Evolutionary conservation across 2,113 vertebrate species (phyloP).

Genomic region (Jaculus jaculus): DNA sequence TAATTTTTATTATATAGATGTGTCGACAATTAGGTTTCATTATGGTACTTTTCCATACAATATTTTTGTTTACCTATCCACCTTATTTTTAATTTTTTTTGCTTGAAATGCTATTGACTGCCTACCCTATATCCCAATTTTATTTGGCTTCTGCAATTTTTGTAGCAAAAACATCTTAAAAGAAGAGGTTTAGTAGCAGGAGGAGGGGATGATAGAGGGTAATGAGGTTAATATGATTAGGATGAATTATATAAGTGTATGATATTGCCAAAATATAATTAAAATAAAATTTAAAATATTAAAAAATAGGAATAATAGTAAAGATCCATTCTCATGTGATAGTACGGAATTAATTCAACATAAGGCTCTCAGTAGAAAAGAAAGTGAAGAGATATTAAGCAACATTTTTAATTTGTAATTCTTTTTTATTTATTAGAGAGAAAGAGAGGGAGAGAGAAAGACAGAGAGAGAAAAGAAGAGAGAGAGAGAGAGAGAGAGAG

Average conservation of each 20-base stretch:
- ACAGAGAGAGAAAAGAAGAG: not conserved
- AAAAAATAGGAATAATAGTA: not conserved
- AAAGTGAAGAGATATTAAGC: conserved; percentile 12
- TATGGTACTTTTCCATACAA: no score
- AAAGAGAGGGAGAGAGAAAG: not conserved
- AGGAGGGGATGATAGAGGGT: no score
- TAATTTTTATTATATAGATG: no score
- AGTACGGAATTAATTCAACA: not conserved
- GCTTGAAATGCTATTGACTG: conserved; percentile 1
- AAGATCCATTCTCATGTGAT: conserved; percentile 5
- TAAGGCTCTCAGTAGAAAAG: not conserved
- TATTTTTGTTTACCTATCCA: not conserved
- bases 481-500: no score
- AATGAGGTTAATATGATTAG: no score
- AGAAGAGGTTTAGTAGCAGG: no score
- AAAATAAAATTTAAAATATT: not conserved
- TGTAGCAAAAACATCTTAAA: not conserved
- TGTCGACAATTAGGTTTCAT: no score
- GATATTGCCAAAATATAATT: not conserved
- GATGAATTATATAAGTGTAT: no score
- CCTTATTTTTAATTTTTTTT: not conserved
- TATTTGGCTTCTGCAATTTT: conserved; percentile 35
- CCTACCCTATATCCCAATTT: not conserved
- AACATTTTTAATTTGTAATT: not conserved
- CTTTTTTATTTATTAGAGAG: no score